Base-by-base conservation (phyloP, 2,113 vertebrate species). In the Orthonyx spaldingii region DNA sequence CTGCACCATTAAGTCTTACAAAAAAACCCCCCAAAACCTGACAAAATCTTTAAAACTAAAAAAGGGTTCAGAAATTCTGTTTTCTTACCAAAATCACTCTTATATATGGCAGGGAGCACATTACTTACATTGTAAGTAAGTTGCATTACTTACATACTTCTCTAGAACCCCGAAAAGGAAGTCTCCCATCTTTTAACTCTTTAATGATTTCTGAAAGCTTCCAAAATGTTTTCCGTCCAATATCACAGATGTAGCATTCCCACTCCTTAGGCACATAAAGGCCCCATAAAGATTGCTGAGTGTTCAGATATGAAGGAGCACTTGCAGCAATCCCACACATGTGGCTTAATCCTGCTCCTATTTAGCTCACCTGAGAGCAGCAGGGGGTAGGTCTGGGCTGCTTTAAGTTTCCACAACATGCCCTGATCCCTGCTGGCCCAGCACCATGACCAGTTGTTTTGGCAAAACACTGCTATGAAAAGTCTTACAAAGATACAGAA, bases 11-110 rank as follows among this genome's bases (percentile, higher is more conserved):
- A 55, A 59, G 56, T 59, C 19, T n/a, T 13, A 63, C 2, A 39
- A 55, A 18, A 30, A 37, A n/a, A 6, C 0, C 7, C 5, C 32
- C 50, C 2, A 17, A 39, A 19, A 5, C 10, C 8, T 16, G 5
- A 55, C 2, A 56, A 33, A 81, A 57, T 27, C 17, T 68, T 84
- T 75, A 55, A 61, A 84, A 84, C 22, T 22, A 39, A 76, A 69
- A 69, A 82, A 18, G 7, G 1, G 2, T 78, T 84, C 42, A 70
- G 24, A 75, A 84, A 70, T 55, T 41, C 65, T 90, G 16, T 74
- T 81, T 87, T 68, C 28, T 64, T 60, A 52, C 42, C n/a, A 53
- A 74, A 84, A 78, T 17, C 28, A 52, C 13, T 56, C 22, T 89
- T 69, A 44, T 11, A 20, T 13, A 35, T 39, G 5, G 28, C 72